Percentiles rank a stretch among this genome's conserved stretches.
Evolutionary conservation across 2,113 vertebrate species (phyloP).

Genomic region (Hirundichthys speculiger): DNA sequence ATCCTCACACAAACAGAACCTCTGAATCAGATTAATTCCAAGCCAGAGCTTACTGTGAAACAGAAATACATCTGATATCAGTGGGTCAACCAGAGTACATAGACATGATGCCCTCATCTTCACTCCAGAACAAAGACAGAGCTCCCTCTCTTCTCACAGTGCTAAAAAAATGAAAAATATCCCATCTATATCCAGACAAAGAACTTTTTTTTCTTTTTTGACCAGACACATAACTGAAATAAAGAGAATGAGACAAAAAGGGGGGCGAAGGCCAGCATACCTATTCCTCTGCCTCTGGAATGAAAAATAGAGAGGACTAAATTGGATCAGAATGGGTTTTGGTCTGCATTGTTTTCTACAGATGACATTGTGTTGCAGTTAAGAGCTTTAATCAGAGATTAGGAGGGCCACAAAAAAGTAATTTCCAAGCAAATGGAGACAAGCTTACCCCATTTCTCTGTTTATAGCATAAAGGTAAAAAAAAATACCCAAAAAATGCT

Average conservation of each 20-base stretch:
- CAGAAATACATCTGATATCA: constrained; percentile 29
- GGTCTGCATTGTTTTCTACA: constrained; percentile 27
- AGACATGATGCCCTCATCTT: constrained; percentile 34
- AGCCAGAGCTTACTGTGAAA: constrained; percentile 31
- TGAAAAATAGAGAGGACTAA: constrained; percentile 21
- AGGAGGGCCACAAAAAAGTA: constrained; percentile 57
- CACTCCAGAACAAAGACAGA: constrained; percentile 43
- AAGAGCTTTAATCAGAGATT: constrained; percentile 70
- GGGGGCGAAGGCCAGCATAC: background rate
- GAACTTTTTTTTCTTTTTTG: constrained; percentile 20
- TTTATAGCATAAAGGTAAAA: constrained; percentile 44
- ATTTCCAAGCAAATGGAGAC: constrained; percentile 64
- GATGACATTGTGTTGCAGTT: constrained; percentile 45
- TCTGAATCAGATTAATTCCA: background rate
- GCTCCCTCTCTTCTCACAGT: constrained; percentile 12
- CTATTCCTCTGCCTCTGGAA: constrained; percentile 8
- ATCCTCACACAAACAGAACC: background rate
- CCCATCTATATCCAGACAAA: constrained; percentile 15
- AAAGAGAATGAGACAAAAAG: no score
- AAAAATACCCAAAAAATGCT: no score
- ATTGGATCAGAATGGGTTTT: constrained; percentile 31
- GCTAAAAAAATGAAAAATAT: constrained; percentile 18
- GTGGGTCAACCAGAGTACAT: constrained; percentile 57
- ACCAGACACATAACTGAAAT: no score
- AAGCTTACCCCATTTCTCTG: constrained; percentile 59